Percentiles rank a stretch among this genome's conserved stretches.
These are phyloP conservation scores for Chesias legatella DNA, from an alignment of 2,888 invertebrate genomes.

Conservation along the genomic window DNA sequence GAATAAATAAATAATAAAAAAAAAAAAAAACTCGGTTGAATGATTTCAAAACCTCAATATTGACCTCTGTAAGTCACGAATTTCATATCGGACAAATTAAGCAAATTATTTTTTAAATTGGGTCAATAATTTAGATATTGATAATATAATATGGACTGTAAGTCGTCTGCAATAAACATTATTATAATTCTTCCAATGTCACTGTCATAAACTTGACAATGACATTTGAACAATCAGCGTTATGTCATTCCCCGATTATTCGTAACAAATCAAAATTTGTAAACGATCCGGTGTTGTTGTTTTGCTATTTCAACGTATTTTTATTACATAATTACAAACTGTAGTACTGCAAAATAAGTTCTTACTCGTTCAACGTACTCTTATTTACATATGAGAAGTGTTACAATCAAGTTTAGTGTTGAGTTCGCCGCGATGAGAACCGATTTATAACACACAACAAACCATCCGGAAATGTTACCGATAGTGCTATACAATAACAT, in stretches of 20 bases:
- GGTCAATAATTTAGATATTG: no score
- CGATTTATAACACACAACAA: slow-evolving; percentile 56
- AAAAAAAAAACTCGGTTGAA: no score
- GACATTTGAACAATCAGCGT: background rate
- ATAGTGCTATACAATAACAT: slow-evolving; percentile 69
- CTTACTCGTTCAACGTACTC: slow-evolving; percentile 45
- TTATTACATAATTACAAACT: slow-evolving; percentile 34
- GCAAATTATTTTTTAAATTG: no score
- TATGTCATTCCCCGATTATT: slow-evolving; percentile 22
- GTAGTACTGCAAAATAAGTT: slow-evolving; percentile 60
- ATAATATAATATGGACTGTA: no score
- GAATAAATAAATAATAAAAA: no score
- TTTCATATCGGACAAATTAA: no score
- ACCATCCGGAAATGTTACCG: slow-evolving; percentile 68
- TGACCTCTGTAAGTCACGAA: no score
- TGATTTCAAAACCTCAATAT: no score
- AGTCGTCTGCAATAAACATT: no score
- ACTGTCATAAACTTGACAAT: slow-evolving; percentile 2
- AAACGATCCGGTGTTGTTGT: slow-evolving; percentile 52
- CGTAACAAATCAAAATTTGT: slow-evolving; percentile 35
- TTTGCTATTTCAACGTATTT: slow-evolving; percentile 40
- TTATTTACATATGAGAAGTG: slow-evolving; percentile 32
- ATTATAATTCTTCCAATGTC: no score
- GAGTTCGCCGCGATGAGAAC: slow-evolving; percentile 57
- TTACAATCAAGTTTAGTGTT: slow-evolving; percentile 41